phyloP scores from a whole-genome alignment of 2,797 vertebrate genomes.

The Steatocranus sp. region DNA sequence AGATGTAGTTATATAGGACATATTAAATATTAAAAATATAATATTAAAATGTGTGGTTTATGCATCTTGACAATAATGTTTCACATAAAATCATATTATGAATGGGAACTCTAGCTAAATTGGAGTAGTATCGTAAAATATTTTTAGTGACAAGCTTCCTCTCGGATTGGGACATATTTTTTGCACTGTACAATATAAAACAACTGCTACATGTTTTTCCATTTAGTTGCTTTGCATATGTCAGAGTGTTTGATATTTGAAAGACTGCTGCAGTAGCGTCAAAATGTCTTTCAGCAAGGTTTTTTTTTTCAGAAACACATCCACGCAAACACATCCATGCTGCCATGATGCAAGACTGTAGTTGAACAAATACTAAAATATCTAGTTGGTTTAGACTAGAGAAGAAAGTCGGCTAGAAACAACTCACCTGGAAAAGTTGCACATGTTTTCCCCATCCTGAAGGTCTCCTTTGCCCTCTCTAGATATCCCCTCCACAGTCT shows the following conservation, averaged over 20 bases:
- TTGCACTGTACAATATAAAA: not conserved
- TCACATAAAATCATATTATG: not conserved
- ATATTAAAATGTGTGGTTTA: not conserved
- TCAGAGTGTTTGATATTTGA: not conserved
- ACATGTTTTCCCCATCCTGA: conserved; percentile 52
- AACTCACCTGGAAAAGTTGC: conserved; percentile 69
- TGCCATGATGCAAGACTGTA: not conserved
- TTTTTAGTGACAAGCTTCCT: not conserved
- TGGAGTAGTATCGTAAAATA: not conserved
- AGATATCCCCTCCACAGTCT: conserved; percentile 23
- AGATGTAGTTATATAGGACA: not conserved
- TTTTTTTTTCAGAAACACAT: not conserved
- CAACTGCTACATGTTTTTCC: not conserved
- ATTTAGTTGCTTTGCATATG: not conserved
- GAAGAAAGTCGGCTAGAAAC: conserved; percentile 14
- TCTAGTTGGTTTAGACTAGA: not conserved
- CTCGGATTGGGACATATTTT: not conserved
- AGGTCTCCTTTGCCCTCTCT: conserved; percentile 45
- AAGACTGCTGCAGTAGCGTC: not conserved
- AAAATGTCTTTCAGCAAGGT: not conserved
- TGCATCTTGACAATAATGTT: not conserved
- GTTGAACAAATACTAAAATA: not conserved
- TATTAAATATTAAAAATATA: too few species aligned
- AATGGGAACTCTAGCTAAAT: not conserved
- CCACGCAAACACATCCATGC: not conserved